Conservation (phyloP, 2,113 vertebrate genomes). For the Eulacestoma nigropectus region DNA sequence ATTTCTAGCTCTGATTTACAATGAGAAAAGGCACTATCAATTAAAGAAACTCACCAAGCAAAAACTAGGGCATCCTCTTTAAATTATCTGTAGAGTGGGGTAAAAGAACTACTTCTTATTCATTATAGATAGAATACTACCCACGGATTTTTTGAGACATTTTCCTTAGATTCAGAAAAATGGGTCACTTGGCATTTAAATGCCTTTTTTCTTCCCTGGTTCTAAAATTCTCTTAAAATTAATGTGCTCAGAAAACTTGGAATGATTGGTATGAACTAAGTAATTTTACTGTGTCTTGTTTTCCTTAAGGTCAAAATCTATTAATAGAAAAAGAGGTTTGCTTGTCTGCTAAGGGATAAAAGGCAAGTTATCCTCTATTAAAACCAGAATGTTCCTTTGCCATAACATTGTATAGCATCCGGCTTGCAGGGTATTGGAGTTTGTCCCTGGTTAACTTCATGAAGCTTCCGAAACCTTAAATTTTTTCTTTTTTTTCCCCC, state of each 20-base stretch:
- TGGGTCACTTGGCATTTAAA: constrained; percentile 61
- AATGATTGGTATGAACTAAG: constrained; percentile 49
- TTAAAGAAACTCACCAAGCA: constrained; percentile 36
- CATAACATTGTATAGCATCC: not conserved
- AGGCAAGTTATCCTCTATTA: constrained; percentile 21
- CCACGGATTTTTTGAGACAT: constrained; percentile 30
- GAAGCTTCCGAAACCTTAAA: not conserved
- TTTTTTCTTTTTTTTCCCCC: not conserved
- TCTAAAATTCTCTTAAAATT: constrained; percentile 58
- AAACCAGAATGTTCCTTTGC: not conserved
- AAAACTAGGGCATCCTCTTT: constrained; percentile 50
- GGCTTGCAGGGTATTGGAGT: not conserved
- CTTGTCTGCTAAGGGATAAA: not conserved
- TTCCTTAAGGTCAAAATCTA: constrained; percentile 65
- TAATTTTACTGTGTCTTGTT: constrained; percentile 55
- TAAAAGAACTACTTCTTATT: constrained; percentile 28
- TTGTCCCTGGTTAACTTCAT: not conserved
- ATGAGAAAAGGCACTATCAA: constrained; percentile 16
- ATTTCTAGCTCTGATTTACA: not conserved
- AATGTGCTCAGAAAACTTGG: constrained; percentile 46
- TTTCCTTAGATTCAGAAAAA: constrained; percentile 45
- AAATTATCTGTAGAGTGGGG: constrained; percentile 18
- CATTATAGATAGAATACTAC: constrained; percentile 50
- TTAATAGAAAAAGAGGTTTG: constrained; percentile 52
- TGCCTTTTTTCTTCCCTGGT: constrained; percentile 37